Evolutionary conservation across 2,888 invertebrate genomes (phyloP).

Genomic region (Branchellion lobata): DNA sequence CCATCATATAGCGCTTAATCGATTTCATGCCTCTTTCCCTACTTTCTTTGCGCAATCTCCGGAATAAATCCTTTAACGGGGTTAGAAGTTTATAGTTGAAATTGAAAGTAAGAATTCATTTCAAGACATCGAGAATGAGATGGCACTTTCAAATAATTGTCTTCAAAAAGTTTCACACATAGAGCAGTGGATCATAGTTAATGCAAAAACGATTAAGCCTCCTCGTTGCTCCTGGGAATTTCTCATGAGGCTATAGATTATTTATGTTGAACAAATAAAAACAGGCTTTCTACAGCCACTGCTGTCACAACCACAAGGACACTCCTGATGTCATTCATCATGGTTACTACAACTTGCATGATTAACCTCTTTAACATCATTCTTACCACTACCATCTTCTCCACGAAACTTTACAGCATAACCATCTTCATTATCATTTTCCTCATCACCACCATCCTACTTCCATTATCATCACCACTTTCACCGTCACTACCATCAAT

Average conservation of each 20-base stretch:
- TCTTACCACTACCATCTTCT: background rate
- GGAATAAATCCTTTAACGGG: slow-evolving; percentile 8
- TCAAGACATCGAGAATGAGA: no score
- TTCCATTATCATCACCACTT: background rate
- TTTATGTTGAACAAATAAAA: no score
- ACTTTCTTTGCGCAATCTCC: background rate
- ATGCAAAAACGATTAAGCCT: background rate
- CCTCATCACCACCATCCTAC: no score
- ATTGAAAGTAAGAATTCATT: background rate
- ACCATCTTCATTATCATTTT: background rate
- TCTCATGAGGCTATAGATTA: background rate
- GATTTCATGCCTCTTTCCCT: background rate
- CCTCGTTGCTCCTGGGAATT: background rate
- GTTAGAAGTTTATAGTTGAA: background rate
- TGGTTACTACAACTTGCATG: slow-evolving; percentile 18
- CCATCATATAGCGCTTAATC: slow-evolving; percentile 5
- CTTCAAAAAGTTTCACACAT: no score
- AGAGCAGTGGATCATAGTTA: no score
- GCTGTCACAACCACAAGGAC: no score
- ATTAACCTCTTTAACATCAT: slow-evolving; percentile 26
- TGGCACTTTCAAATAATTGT: no score
- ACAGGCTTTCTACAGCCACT: no score
- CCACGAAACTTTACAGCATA: background rate
- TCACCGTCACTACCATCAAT: no score
- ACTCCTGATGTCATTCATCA: slow-evolving; percentile 25